Percentiles rank a stretch among this genome's conserved stretches.
Evolutionary conservation across 92 coral and sea anemone genomes (phyloP).

Genomic region (Parazoanthus atlanticus): DNA sequence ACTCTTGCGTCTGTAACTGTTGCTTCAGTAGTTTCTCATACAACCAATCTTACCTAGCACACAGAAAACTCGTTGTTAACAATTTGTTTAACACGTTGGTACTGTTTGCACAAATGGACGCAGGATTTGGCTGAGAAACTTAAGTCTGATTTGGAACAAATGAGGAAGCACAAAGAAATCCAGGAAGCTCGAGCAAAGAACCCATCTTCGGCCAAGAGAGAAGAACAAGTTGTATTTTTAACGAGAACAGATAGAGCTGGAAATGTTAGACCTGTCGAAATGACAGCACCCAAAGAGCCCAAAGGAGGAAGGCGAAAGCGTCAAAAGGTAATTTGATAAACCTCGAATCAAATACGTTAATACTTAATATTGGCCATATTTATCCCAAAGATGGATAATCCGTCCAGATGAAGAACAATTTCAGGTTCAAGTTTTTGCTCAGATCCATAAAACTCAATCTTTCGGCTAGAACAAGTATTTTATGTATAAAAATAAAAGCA

Average conservation of each 20-base stretch:
- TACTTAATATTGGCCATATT: too few relatives aligned
- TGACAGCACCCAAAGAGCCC: slow-evolving; percentile 58
- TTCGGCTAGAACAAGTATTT: not conserved
- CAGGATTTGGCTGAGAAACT: slow-evolving; percentile 89
- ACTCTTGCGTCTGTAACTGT: not conserved
- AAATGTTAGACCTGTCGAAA: slow-evolving; percentile 85
- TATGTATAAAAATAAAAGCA: not conserved
- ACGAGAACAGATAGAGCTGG: slow-evolving; percentile 92
- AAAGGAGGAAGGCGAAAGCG: slow-evolving; percentile 76
- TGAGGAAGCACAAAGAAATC: slow-evolving; percentile 79
- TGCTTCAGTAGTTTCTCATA: not conserved
- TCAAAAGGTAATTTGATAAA: slow-evolving; percentile 62
- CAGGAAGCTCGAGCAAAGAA: slow-evolving; percentile 66
- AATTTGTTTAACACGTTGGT: not conserved
- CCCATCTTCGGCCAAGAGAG: slow-evolving; percentile 18
- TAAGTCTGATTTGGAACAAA: slow-evolving; percentile 74
- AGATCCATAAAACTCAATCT: too few relatives aligned
- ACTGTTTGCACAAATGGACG: not conserved
- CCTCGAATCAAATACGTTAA: not conserved
- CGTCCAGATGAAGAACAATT: too few relatives aligned
- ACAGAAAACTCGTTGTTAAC: too few relatives aligned
- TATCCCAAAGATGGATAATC: too few relatives aligned
- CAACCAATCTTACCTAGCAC: not conserved
- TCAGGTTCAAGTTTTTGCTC: too few relatives aligned
- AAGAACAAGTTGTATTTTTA: slow-evolving; percentile 76